Conservation (phyloP, 2,797 vertebrate genomes). For the Pantherophis alleghaniensis region DNA sequence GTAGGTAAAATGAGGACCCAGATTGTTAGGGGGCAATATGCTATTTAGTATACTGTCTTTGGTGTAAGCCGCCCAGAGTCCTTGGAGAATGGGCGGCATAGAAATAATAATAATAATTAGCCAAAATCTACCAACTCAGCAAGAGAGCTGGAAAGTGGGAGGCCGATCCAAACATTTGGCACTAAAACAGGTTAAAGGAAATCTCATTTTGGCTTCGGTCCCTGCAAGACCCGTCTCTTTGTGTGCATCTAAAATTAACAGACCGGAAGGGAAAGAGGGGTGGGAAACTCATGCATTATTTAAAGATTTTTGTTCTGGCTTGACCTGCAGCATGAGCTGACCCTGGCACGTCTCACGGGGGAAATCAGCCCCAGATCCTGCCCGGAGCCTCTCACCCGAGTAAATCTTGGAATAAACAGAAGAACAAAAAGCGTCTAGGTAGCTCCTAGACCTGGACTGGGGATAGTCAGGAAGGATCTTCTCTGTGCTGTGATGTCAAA, state of each 20-base stretch:
- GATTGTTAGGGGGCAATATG: too few relatives aligned
- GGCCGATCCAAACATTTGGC: background rate
- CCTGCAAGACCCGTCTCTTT: background rate
- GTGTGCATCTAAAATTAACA: background rate
- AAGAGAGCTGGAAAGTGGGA: background rate
- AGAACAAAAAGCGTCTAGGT: constrained; percentile 20
- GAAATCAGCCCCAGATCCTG: too few relatives aligned
- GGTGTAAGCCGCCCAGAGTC: too few relatives aligned
- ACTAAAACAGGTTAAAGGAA: background rate
- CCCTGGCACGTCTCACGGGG: background rate
- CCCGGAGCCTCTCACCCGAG: constrained; percentile 6
- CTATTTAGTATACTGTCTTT: too few relatives aligned
- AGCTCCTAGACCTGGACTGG: constrained; percentile 2
- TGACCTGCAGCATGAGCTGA: background rate
- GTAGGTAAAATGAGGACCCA: too few relatives aligned
- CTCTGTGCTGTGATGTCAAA: constrained; percentile 24
- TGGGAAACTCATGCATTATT: background rate
- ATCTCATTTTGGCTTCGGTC: background rate
- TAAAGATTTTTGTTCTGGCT: background rate
- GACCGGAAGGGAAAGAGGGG: background rate
- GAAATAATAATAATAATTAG: background rate
- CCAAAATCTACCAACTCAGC: background rate
- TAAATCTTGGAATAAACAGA: background rate
- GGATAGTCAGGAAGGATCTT: constrained; percentile 23
- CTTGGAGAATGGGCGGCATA: too few relatives aligned